phyloP scores from a whole-genome alignment of 2,888 invertebrate genomes.

The Agriopis leucophaearia region DNA sequence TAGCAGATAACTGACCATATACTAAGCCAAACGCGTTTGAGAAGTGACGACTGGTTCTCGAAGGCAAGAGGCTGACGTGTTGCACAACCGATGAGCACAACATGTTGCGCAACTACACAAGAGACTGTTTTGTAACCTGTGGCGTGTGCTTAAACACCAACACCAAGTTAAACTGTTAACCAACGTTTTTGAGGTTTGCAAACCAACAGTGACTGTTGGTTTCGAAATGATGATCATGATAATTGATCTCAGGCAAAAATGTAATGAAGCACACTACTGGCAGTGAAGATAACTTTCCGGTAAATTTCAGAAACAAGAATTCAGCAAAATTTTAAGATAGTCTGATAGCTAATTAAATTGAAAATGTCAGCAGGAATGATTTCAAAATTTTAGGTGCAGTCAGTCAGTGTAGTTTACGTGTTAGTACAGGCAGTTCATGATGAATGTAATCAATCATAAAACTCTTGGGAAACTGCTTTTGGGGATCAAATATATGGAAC shows the following conservation, averaged over 20 bases:
- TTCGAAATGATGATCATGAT: conserved; percentile 27
- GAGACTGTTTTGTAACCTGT: conserved; percentile 17
- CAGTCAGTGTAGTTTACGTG: too few relatives aligned
- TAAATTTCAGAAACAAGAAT: neutral
- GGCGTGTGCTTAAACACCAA: conserved; percentile 32
- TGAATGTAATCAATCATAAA: too few relatives aligned
- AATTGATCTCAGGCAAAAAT: conserved; percentile 25
- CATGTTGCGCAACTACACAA: conserved; percentile 48
- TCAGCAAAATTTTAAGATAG: too few relatives aligned
- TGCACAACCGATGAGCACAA: conserved; percentile 49
- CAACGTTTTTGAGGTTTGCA: conserved; percentile 41
- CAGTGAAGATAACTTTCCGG: neutral
- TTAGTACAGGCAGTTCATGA: too few relatives aligned
- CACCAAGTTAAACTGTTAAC: conserved; percentile 53
- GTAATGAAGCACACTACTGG: neutral
- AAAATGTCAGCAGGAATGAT: too few relatives aligned
- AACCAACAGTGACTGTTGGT: conserved; percentile 31
- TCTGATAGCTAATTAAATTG: too few relatives aligned
- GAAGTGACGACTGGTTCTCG: conserved; percentile 27
- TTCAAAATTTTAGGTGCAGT: too few relatives aligned
- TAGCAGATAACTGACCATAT: conserved; percentile 38
- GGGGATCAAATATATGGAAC: too few relatives aligned
- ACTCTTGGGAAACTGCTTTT: too few relatives aligned
- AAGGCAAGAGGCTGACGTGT: conserved; percentile 38
- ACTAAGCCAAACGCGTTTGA: conserved; percentile 33